Base-by-base conservation (phyloP, 2,113 vertebrate genomes). In the Hippolais icterina region DNA sequence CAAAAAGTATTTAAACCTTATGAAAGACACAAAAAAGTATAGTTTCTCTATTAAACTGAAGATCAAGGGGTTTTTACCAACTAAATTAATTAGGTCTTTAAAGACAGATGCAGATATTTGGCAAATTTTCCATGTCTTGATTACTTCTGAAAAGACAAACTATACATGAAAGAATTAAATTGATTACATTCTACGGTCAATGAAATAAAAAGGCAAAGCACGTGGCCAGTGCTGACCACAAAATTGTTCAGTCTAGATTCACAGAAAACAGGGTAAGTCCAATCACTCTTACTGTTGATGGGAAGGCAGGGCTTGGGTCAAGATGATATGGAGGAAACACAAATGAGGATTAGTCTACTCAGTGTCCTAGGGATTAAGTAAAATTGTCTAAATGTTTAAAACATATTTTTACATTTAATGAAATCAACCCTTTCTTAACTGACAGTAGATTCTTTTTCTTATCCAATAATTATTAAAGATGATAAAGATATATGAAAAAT, bases 381-480 rank as follows among this genome's bases (percentile, higher is more conserved):
- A 87, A 94, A 91, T 92, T 78, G 59, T 81, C 80, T 89, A 83
- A 91, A 96, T 94, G 89, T 91, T 94, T 94, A 96, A 97, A 96
- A 93, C 89, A 90, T 85, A 85, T 76, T 94, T 84, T 93, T 90
- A 64, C 54, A 91, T 90, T 90, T 94, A 96, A 94, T 96, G 82
- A 89, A 92, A 93, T 35, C 50, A 81, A 92, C 47, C 37, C 69
- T 15, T 94, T 83, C 69, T 75, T 12, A 83, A 72, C 18, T 85
- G 70, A 91, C 54, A 87, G 83, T 93, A 85, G 91, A 96, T 94
- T 86, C 56, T 81, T 94, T 97, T 96, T 72, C 72, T 89, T 93
- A 90, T 83, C 69, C 91, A 84, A 65, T 96, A 89, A 96, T 95
- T 96, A 95, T 96, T 94, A 96, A 93, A 96, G 89, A 96, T 94